A percentile compares a stretch with the other conserved stretches of the same genome.
Evolutionary conservation across 35 echinoderm and acorn worm genomes (phyloP).

Genomic region (Amphiura filiformis): DNA sequence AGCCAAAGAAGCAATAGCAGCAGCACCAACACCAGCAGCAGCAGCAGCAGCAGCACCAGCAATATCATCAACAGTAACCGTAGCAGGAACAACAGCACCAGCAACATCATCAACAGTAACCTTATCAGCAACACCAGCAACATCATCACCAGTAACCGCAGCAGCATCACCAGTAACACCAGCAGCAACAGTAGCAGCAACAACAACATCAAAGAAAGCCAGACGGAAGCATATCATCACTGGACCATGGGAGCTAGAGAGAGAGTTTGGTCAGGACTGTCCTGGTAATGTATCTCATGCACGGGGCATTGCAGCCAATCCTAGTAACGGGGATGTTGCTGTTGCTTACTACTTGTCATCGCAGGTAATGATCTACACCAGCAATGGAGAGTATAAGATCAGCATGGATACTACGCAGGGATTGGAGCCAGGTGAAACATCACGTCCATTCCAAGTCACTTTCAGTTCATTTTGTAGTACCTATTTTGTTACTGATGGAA

Average conservation of each 20-base stretch:
- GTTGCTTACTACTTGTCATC: background rate
- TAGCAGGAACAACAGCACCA: background rate
- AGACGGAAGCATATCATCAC: no score
- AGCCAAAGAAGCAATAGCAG: background rate
- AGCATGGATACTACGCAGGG: background rate
- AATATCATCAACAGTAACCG: background rate
- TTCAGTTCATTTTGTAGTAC: no score
- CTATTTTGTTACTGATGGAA: background rate
- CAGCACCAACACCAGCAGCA: background rate
- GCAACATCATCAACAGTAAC: background rate
- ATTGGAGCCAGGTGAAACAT: no score
- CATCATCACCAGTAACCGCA: background rate
- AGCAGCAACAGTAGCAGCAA: background rate
- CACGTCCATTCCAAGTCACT: no score
- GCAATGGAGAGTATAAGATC: background rate
- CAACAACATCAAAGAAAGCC: background rate
- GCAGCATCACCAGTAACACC: background rate
- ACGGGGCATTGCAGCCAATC: no score
- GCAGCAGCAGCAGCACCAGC: background rate
- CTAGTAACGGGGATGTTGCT: background rate
- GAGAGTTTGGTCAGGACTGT: slow-evolving; percentile 27
- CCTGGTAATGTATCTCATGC: background rate
- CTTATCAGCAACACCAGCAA: background rate
- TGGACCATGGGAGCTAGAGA: no score
- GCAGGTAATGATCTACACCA: background rate